phyloP scores from a whole-genome alignment of 2,113 vertebrate species.

The Ictalurus furcatus region DNA sequence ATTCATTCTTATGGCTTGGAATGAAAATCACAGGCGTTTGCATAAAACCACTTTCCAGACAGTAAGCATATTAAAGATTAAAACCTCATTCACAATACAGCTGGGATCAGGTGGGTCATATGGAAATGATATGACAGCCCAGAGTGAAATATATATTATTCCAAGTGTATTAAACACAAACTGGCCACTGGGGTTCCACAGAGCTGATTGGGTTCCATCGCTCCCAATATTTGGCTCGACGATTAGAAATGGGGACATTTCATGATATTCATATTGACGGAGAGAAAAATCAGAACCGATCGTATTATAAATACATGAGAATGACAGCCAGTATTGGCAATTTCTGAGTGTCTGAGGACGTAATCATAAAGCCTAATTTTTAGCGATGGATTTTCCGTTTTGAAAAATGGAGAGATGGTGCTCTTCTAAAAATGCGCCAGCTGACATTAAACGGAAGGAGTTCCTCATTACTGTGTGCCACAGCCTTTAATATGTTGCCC shows the following conservation, averaged over 20 bases:
- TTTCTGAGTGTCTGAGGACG: slow-evolving; percentile 12
- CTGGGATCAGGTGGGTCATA: slow-evolving; percentile 8
- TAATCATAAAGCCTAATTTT: slow-evolving; percentile 24
- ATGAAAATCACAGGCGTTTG: slow-evolving; percentile 10
- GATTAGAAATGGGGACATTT: slow-evolving; percentile 24
- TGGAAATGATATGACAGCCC: slow-evolving; percentile 32
- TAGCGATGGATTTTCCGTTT: background rate
- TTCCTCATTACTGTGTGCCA: slow-evolving; percentile 37
- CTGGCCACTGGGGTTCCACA: background rate
- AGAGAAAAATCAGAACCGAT: background rate
- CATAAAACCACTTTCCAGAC: slow-evolving; percentile 27
- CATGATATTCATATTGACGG: slow-evolving; percentile 11
- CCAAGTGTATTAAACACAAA: slow-evolving; percentile 32
- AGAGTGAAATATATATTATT: slow-evolving; percentile 35
- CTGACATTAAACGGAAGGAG: slow-evolving; percentile 42
- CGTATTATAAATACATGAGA: slow-evolving; percentile 10
- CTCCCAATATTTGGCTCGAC: background rate
- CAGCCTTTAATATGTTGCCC: slow-evolving; percentile 44
- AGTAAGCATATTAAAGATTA: slow-evolving; percentile 45
- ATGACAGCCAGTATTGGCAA: slow-evolving; percentile 23
- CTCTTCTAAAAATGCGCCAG: slow-evolving; percentile 24
- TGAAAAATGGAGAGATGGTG: background rate
- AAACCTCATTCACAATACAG: slow-evolving; percentile 34
- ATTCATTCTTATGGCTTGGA: background rate
- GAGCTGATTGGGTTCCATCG: slow-evolving; percentile 1